Evolutionary conservation across 2,888 invertebrate species (phyloP).

Genomic region (Dusona sp.): DNA sequence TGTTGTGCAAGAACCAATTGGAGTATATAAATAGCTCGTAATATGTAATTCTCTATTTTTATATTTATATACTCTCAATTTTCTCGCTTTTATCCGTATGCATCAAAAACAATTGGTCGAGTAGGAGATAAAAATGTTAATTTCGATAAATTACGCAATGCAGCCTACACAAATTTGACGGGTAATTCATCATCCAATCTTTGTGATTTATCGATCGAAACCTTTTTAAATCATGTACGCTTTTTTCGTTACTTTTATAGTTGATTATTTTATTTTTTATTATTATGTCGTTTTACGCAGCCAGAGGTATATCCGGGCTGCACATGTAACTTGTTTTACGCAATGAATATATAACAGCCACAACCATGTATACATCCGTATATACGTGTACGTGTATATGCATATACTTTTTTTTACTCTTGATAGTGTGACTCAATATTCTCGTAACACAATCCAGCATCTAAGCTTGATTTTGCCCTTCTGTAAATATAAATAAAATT

Average conservation of each 20-base stretch:
- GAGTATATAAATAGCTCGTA: too few species aligned
- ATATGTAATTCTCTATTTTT: too few species aligned
- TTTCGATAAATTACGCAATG: slow-evolving; percentile 3
- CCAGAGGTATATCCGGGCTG: neutral
- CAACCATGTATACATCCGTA: slow-evolving; percentile 15
- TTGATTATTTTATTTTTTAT: neutral
- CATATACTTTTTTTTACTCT: slow-evolving; percentile 27
- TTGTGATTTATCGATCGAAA: neutral
- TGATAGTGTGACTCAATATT: slow-evolving; percentile 56
- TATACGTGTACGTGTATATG: slow-evolving; percentile 1
- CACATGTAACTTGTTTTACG: slow-evolving; percentile 43
- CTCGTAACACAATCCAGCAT: neutral
- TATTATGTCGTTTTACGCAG: neutral
- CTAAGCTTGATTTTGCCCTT: neutral
- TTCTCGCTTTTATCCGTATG: neutral
- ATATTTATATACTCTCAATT: neutral
- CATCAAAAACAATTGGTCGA: slow-evolving; percentile 18
- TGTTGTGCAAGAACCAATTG: too few species aligned
- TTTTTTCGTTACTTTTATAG: neutral
- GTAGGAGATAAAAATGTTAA: slow-evolving; percentile 2
- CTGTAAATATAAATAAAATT: neutral
- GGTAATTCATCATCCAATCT: neutral
- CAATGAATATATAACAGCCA: slow-evolving; percentile 49
- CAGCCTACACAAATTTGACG: neutral
- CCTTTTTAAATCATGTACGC: neutral